Evolutionary conservation across 2,113 vertebrate species (phyloP).

Genomic region (Nibea coibor): DNA sequence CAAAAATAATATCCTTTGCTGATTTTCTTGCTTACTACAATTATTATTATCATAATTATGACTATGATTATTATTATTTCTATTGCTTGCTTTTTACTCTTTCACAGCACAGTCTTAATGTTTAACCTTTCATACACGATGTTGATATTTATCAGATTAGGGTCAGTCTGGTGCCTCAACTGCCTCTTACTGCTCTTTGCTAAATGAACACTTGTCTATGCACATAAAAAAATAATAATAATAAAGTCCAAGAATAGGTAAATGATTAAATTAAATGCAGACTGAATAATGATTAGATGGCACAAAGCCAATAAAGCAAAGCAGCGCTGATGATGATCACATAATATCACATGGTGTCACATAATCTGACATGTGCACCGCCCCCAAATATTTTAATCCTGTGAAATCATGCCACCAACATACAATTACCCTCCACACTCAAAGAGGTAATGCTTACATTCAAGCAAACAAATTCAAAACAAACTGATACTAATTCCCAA

Average conservation of each 20-base stretch:
- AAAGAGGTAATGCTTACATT: constrained; percentile 33
- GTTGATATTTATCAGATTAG: too few relatives aligned
- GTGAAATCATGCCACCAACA: constrained; percentile 32
- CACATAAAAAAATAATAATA: neutral
- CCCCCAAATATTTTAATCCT: neutral
- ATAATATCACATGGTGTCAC: neutral
- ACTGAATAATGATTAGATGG: neutral
- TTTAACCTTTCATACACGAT: too few relatives aligned
- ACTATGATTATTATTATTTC: too few relatives aligned
- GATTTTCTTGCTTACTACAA: too few relatives aligned
- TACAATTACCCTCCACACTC: constrained; percentile 27
- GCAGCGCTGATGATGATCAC: neutral
- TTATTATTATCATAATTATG: too few relatives aligned
- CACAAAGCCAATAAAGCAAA: neutral
- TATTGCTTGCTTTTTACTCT: too few relatives aligned
- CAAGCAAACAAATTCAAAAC: constrained; percentile 21
- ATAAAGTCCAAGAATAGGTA: neutral
- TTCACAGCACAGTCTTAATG: too few relatives aligned
- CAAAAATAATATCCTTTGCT: too few relatives aligned
- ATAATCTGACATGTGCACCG: neutral
- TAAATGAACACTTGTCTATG: too few relatives aligned
- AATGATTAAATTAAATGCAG: neutral
- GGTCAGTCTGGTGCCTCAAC: too few relatives aligned
- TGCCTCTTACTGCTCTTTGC: too few relatives aligned
- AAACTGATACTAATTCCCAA: constrained; percentile 53